Conservation (phyloP, 2,888 invertebrate species). For the Charanyca ferruginea region DNA sequence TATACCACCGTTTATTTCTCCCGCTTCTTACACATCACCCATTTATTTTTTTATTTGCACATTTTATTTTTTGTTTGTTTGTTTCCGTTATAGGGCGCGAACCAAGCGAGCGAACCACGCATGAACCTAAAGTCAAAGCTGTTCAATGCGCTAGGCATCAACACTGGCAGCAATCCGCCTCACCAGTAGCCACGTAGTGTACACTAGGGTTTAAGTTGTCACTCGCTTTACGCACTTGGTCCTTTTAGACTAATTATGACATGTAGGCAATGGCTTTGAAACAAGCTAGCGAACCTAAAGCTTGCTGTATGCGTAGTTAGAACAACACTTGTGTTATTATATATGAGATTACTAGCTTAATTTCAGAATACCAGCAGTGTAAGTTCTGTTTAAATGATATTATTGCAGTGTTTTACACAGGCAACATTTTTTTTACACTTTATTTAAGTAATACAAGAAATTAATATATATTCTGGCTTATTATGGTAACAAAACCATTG, state of each 20-base stretch:
- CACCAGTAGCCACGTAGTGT: constrained; percentile 83
- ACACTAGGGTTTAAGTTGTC: constrained; percentile 64
- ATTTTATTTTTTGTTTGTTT: constrained; percentile 84
- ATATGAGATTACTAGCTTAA: constrained; percentile 21
- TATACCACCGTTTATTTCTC: constrained; percentile 43
- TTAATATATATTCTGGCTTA: neutral
- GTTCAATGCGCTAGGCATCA: constrained; percentile 96
- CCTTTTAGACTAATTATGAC: constrained; percentile 41
- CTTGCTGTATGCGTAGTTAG: constrained; percentile 30
- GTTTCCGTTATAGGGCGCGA: constrained; percentile 92
- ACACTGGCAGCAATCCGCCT: constrained; percentile 91
- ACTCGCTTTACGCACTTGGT: constrained; percentile 67
- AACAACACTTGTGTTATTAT: neutral
- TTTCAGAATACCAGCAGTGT: neutral
- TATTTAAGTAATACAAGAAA: neutral
- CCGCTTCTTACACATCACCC: constrained; percentile 61
- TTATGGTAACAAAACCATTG: constrained; percentile 40
- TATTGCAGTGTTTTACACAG: constrained; percentile 8
- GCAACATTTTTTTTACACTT: neutral
- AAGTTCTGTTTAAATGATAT: constrained; percentile 14
- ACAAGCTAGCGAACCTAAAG: constrained; percentile 89
- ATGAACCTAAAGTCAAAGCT: constrained; percentile 96
- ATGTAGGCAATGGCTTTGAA: constrained; percentile 42
- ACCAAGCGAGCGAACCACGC: constrained; percentile 93
- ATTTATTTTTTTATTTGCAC: constrained; percentile 77